Evolutionary conservation across 2,113 vertebrate species (phyloP), one percentile per base, ranked within the genome.

Genomic region (Cettia cetti): DNA sequence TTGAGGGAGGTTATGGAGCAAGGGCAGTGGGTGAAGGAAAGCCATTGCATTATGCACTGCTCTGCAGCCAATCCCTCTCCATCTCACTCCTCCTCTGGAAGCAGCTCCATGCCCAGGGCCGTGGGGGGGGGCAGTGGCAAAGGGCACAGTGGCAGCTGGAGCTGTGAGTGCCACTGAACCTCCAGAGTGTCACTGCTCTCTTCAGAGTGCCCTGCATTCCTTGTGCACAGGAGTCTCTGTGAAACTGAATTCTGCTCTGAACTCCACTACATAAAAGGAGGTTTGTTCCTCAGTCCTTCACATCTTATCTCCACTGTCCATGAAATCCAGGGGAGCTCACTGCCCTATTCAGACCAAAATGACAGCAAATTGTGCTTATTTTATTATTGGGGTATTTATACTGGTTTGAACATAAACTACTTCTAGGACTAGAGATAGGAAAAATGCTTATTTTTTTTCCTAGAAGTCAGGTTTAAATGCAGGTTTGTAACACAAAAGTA

Each of bases 211-310:
- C 9, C 71, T 56, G 90, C 92, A 27, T 42, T 60, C 37, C 81
- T 22, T 47, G 13, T 44, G 90, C 37, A 11, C 15, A 57, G 50
- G 47, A 86, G 69, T 27, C 59, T 71, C 80, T 82, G 8, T 4
- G 83, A 89, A 90, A 79, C 21, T 47, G 31, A 70, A 82, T 59
- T 60, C 90, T 66, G 4, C 82, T 74, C 96, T 90, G 37, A 80
- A 90, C 89, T 80, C 54, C 65, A 23, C 82, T 71, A 28, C 40
- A n/a, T n/a, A 2, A 89, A 77, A 50, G 39, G 42, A 85, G 84
- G 63, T 84, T 75, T 86, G 49, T 39, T 85, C 93, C 97, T 92
- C 91, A 33, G 1, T 22, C 35, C 50, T 82, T 74, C 40, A 37
- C 92, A 57, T 63, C 78, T 93, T 69, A 30, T 42, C 87, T 80